A percentile compares a stretch with the other conserved stretches of the same genome.
Evolutionary conservation across 2,113 vertebrate species (phyloP).

Genomic region (Pseudopodoces humilis): DNA sequence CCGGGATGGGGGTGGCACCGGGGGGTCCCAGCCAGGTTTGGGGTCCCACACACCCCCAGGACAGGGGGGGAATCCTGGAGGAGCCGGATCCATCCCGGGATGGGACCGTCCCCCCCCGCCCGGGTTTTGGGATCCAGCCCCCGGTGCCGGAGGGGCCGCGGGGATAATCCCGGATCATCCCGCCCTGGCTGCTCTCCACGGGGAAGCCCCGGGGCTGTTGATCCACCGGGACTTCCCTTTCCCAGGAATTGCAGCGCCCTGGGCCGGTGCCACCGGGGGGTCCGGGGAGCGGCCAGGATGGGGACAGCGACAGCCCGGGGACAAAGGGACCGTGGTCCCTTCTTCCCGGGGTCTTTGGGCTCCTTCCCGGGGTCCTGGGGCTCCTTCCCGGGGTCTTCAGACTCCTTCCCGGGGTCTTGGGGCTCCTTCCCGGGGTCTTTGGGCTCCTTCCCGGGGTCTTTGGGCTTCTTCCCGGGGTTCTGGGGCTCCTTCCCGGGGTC

Average conservation of each 20-base stretch:
- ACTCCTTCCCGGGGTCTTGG: background rate
- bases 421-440: background rate
- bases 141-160: background rate
- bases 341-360: background rate
- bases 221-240: background rate
- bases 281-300: no score
- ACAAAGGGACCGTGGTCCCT: fast-evolving
- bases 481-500: background rate
- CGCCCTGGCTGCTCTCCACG: background rate
- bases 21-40: background rate
- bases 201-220: background rate
- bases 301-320: background rate
- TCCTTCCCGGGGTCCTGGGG: no score
- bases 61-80: background rate
- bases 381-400: no score
- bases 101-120: fast-evolving
- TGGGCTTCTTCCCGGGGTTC: background rate
- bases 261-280: background rate
- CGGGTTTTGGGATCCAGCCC: background rate
- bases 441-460: background rate
- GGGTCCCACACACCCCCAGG: fast-evolving
- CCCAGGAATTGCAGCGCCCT: background rate
- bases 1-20: fast-evolving
- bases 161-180: background rate
- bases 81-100: fast-evolving